These are phyloP conservation scores for Natator depressus DNA, from an alignment of 2,113 vertebrate genomes.

Conservation along the genomic window DNA sequence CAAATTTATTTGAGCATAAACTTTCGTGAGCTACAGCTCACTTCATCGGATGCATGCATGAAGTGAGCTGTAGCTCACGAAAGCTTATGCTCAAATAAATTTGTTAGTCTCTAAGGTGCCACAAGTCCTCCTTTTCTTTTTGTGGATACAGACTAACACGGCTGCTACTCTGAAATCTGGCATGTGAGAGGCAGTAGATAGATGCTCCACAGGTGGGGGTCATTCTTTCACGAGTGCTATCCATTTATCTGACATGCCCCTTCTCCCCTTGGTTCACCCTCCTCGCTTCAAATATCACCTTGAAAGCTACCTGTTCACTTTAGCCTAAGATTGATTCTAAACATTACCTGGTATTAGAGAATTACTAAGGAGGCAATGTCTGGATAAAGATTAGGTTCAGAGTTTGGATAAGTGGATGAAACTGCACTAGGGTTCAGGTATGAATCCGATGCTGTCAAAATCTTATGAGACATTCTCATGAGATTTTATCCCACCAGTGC, in stretches of 20 bases:
- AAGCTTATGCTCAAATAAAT: no score
- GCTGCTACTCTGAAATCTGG: neutral
- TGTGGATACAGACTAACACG: no score
- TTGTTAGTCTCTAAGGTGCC: no score
- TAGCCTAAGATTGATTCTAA: constrained; percentile 17
- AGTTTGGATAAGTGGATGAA: constrained; percentile 14
- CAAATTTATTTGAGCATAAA: no score
- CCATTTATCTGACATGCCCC: constrained; percentile 31
- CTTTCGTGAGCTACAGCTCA: no score
- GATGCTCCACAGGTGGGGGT: constrained; percentile 42
- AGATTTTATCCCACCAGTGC: constrained; percentile 2
- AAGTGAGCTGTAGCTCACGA: no score
- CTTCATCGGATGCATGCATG: no score
- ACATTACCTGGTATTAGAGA: neutral
- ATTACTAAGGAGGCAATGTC: constrained; percentile 4
- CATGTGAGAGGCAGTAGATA: constrained; percentile 34
- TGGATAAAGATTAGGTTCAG: constrained; percentile 21
- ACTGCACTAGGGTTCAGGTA: constrained; percentile 7
- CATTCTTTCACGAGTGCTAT: constrained; percentile 14
- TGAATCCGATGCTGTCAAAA: constrained; percentile 16
- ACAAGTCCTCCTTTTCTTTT: no score
- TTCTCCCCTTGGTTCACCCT: constrained; percentile 16
- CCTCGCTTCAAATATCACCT: neutral
- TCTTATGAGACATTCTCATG: neutral
- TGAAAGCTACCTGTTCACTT: constrained; percentile 18